Evolutionary conservation across 2,113 vertebrate genomes (phyloP).

Genomic region (Sander lucioperca): DNA sequence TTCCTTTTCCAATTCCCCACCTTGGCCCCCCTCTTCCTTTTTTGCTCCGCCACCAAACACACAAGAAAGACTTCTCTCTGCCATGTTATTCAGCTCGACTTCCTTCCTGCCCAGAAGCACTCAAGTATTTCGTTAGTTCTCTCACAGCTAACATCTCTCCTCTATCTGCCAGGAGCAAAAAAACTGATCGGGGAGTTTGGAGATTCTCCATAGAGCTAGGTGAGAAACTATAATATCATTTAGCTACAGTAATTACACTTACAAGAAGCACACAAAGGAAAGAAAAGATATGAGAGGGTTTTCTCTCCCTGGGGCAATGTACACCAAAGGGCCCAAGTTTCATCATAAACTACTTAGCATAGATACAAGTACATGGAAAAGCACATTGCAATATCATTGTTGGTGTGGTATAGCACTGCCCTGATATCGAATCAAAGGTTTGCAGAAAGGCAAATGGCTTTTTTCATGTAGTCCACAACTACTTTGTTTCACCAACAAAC

Average conservation of each 20-base stretch:
- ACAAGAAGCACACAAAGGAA: conserved; percentile 49
- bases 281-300: conserved; percentile 63
- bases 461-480: conserved; percentile 19
- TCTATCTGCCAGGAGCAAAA: conserved; percentile 82
- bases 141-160: conserved; percentile 75
- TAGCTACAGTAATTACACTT: conserved; percentile 74
- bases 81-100: conserved; percentile 81
- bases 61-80: conserved; percentile 81
- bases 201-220: conserved; percentile 64
- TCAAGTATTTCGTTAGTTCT: conserved; percentile 82
- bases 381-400: conserved; percentile 35
- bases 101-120: conserved; percentile 87
- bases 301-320: conserved; percentile 71
- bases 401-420: conserved; percentile 11
- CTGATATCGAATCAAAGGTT: conserved; percentile 38
- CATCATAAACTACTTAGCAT: conserved; percentile 61
- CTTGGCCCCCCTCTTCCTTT: conserved; percentile 66
- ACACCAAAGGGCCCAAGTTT: conserved; percentile 64
- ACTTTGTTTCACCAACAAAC: neutral
- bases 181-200: conserved; percentile 69
- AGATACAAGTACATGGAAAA: conserved; percentile 36
- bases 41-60: conserved; percentile 79
- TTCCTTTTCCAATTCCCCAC: conserved; percentile 76
- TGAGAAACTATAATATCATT: conserved; percentile 64
- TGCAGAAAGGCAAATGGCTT: conserved; percentile 20